Conservation (phyloP, 2,797 vertebrate genomes). For the Eulemur coronatus region DNA sequence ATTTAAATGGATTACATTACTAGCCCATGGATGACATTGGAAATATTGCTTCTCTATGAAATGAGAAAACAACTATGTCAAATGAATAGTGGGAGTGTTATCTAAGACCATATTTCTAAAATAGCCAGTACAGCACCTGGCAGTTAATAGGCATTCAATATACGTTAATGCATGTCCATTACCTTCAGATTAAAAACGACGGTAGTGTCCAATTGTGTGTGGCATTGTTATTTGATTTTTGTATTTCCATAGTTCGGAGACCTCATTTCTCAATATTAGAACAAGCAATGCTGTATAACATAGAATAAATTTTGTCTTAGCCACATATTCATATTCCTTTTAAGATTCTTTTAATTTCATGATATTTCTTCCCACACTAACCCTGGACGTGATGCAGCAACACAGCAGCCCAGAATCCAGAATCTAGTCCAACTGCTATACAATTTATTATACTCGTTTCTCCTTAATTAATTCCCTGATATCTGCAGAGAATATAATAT, state of each 20-base stretch:
- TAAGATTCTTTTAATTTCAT: background rate
- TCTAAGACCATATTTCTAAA: background rate
- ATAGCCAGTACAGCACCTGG: background rate
- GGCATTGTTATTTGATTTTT: background rate
- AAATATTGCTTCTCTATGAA: background rate
- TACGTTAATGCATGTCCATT: background rate
- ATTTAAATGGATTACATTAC: background rate
- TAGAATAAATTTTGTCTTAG: background rate
- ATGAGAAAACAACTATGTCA: background rate
- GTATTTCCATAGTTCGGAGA: background rate
- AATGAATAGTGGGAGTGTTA: background rate
- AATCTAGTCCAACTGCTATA: background rate
- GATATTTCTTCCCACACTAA: background rate
- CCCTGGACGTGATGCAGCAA: background rate
- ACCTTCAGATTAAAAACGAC: background rate
- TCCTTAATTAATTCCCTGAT: background rate
- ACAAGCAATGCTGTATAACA: background rate
- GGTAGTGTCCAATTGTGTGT: background rate
- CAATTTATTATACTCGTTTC: background rate
- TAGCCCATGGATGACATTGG: background rate
- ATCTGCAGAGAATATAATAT: background rate
- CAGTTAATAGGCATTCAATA: background rate
- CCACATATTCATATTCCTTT: background rate
- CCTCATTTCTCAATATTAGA: background rate
- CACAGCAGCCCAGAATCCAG: background rate